phyloP scores from a whole-genome alignment of 2,113 vertebrate species.

The Tonatia bakeri region DNA sequence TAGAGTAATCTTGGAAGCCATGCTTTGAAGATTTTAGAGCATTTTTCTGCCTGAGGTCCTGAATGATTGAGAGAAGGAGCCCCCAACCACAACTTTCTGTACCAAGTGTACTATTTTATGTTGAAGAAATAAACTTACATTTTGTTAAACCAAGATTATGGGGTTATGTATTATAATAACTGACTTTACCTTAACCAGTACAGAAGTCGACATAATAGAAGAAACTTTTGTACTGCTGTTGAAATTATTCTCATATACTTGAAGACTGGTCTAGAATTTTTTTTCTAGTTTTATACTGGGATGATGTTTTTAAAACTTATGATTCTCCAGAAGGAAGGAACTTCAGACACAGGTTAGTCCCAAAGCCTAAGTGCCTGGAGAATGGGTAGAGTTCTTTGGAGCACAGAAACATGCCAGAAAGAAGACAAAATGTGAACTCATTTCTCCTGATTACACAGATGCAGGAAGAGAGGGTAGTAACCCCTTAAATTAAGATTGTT shows the following conservation, averaged over 20 bases:
- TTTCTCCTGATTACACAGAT: slow-evolving; percentile 42
- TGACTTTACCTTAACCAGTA: background rate
- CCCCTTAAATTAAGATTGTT: background rate
- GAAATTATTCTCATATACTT: background rate
- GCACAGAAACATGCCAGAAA: slow-evolving; percentile 13
- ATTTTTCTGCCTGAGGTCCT: background rate
- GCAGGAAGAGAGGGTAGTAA: background rate
- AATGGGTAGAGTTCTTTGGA: background rate
- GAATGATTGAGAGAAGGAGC: background rate
- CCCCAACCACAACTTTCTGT: background rate
- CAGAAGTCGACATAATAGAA: background rate
- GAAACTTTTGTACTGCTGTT: background rate
- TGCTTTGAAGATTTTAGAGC: background rate
- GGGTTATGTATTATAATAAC: background rate
- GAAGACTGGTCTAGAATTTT: background rate
- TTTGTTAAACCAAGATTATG: slow-evolving; percentile 18
- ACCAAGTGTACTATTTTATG: background rate
- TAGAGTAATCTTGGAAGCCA: slow-evolving; percentile 10
- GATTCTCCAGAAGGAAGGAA: background rate
- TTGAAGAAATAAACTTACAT: background rate
- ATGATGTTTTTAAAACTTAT: slow-evolving; percentile 3
- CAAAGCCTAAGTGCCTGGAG: background rate
- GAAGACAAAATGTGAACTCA: background rate
- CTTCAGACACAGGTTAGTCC: background rate
- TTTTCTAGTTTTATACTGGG: slow-evolving; percentile 8